A percentile compares a stretch with the other conserved stretches of the same genome.
phyloP scores from a whole-genome alignment of 1,140 invertebrate species.

The Agrilus planipennis region DNA sequence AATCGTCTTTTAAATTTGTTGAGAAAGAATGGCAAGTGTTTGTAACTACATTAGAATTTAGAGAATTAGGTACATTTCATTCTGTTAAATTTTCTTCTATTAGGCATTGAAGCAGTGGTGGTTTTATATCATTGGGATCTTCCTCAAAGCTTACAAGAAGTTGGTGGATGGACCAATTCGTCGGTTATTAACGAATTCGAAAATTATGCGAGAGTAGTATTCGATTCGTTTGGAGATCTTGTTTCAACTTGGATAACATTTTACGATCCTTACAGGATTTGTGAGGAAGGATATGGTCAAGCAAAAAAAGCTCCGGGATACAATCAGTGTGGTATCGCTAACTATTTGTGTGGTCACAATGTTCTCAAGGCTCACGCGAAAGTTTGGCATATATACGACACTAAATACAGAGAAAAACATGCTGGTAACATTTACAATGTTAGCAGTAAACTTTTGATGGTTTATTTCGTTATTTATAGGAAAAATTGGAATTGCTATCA shows the following conservation, averaged over 20 bases:
- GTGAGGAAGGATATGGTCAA: slow-evolving; percentile 40
- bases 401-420: slow-evolving; percentile 29
- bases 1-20: too few species aligned
- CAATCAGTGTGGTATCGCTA: slow-evolving; percentile 40
- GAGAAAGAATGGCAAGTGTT: too few species aligned
- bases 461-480: too few species aligned
- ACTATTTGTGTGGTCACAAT: slow-evolving; percentile 39
- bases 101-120: too few species aligned
- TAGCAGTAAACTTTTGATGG: too few species aligned
- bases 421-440: too few species aligned
- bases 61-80: too few species aligned
- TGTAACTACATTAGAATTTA: too few species aligned
- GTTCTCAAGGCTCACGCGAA: slow-evolving; percentile 40
- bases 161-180: slow-evolving; percentile 49
- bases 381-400: slow-evolving; percentile 39
- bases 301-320: slow-evolving; percentile 43
- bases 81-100: too few species aligned
- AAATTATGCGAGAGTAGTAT: slow-evolving; percentile 35
- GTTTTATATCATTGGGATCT: too few species aligned
- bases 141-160: slow-evolving; percentile 41
- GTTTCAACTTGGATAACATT: slow-evolving; percentile 37
- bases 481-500: too few species aligned
- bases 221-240: slow-evolving; percentile 36
- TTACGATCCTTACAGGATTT: slow-evolving; percentile 38
- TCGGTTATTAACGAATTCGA: slow-evolving; percentile 41